Conservation (phyloP, 1,140 invertebrate genomes). For the Zaprionus camerounensis region DNA sequence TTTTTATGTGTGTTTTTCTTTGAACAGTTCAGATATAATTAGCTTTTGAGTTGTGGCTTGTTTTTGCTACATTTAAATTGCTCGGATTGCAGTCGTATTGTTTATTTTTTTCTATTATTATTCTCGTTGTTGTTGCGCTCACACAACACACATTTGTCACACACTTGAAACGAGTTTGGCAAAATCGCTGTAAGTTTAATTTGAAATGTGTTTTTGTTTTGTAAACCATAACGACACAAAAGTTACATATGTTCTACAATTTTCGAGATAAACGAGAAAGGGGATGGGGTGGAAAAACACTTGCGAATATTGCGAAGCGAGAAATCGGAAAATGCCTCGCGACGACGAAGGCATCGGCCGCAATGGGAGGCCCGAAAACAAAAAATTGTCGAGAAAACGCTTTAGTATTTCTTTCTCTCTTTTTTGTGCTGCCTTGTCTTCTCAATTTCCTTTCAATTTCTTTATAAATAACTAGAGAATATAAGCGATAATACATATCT, state of each 20-base stretch:
- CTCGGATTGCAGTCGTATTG: neutral
- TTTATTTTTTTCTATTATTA: neutral
- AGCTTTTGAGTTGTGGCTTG: neutral
- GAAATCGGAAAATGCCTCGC: slow-evolving; percentile 39
- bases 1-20: neutral
- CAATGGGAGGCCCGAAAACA: slow-evolving; percentile 44
- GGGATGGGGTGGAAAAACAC: slow-evolving; percentile 12
- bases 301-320: slow-evolving; percentile 21
- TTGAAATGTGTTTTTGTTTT: slow-evolving; percentile 27
- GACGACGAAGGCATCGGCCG: slow-evolving; percentile 56
- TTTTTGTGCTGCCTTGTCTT: neutral
- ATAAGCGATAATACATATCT: slow-evolving; percentile 7
- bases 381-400: slow-evolving; percentile 16
- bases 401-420: slow-evolving; percentile 17
- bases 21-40: slow-evolving; percentile 5
- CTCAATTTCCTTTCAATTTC: slow-evolving; percentile 13
- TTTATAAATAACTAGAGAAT: slow-evolving; percentile 37
- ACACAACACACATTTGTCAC: slow-evolving; percentile 35
- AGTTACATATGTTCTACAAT: slow-evolving; percentile 36
- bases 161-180: slow-evolving; percentile 8
- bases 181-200: neutral
- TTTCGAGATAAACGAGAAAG: slow-evolving; percentile 24
- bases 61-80: neutral
- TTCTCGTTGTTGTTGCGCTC: slow-evolving; percentile 5
- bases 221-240: slow-evolving; percentile 47